A percentile compares a stretch with the other conserved stretches of the same genome.
Conservation (phyloP, 2,113 vertebrate species). For the Cariama cristata region DNA sequence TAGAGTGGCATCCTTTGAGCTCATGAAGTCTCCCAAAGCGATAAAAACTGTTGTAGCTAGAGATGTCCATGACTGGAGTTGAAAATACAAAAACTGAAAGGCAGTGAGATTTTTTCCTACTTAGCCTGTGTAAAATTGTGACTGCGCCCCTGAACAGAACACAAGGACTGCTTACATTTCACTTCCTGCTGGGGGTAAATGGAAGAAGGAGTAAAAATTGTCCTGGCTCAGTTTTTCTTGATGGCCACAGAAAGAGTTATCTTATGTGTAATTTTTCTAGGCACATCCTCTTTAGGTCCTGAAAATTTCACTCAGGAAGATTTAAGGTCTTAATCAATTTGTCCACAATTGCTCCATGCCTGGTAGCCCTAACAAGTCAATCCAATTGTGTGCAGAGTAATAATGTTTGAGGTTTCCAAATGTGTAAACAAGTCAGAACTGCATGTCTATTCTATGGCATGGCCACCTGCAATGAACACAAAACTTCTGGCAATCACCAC, state of each 20-base stretch:
- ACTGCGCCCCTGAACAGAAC: not conserved
- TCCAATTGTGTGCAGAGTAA: not conserved
- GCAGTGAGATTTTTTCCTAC: not conserved
- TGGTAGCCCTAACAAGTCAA: not conserved
- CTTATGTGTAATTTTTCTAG: not conserved
- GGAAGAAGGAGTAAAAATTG: not conserved
- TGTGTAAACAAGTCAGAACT: not conserved
- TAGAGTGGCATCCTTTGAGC: not conserved
- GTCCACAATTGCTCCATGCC: not conserved
- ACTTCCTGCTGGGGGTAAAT: not conserved
- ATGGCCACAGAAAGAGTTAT: not conserved
- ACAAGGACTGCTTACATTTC: not conserved
- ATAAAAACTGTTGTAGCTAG: not conserved
- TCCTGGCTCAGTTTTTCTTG: not conserved
- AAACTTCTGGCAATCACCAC: not conserved
- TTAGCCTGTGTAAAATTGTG: not conserved
- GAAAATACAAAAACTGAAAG: not conserved
- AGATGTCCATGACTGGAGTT: not conserved
- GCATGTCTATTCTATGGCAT: not conserved
- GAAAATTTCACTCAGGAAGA: not conserved
- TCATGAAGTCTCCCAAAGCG: not conserved
- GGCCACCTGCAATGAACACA: not conserved
- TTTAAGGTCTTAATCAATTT: not conserved
- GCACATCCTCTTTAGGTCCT: not conserved
- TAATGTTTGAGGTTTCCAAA: not conserved